phyloP scores from a whole-genome alignment of 2,797 vertebrate genomes.

The Petrocephalus schoutedeni region DNA sequence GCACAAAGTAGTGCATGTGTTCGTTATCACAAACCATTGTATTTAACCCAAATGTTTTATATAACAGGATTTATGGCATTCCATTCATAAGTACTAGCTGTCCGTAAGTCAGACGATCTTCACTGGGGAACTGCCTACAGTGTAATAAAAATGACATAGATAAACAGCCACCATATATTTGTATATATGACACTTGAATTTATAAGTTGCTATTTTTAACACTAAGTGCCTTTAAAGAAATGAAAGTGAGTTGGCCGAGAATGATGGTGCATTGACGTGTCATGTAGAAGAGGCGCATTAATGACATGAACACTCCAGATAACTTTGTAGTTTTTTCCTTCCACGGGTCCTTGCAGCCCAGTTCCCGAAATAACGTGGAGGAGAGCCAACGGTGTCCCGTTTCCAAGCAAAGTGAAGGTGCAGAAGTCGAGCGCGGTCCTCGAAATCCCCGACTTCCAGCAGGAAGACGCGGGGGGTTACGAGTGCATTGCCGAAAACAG shows the following conservation, averaged over 20 bases:
- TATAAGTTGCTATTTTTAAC: not conserved
- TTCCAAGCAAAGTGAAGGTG: constrained; percentile 79
- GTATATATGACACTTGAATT: not conserved
- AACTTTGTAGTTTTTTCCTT: not conserved
- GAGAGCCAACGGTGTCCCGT: constrained; percentile 78
- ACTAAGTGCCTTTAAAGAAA: not conserved
- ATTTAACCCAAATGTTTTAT: not conserved
- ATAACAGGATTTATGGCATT: not conserved
- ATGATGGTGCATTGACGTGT: not conserved
- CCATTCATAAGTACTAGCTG: not conserved
- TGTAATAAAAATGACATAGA: not conserved
- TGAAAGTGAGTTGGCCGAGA: not conserved
- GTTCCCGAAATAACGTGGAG: constrained; percentile 91
- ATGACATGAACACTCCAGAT: not conserved
- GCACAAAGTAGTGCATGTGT: not conserved
- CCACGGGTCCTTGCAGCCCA: constrained; percentile 61
- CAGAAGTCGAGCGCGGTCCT: constrained; percentile 81
- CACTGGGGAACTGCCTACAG: not conserved
- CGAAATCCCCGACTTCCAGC: constrained; percentile 85
- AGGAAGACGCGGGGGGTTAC: constrained; percentile 83
- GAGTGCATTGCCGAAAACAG: constrained; percentile 89
- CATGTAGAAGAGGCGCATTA: not conserved
- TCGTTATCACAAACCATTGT: not conserved
- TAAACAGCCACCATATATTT: not conserved
- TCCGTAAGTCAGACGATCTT: not conserved